Evolutionary conservation across 92 coral and sea anemone species (phyloP).

Genomic region (Paragorgia papillata): DNA sequence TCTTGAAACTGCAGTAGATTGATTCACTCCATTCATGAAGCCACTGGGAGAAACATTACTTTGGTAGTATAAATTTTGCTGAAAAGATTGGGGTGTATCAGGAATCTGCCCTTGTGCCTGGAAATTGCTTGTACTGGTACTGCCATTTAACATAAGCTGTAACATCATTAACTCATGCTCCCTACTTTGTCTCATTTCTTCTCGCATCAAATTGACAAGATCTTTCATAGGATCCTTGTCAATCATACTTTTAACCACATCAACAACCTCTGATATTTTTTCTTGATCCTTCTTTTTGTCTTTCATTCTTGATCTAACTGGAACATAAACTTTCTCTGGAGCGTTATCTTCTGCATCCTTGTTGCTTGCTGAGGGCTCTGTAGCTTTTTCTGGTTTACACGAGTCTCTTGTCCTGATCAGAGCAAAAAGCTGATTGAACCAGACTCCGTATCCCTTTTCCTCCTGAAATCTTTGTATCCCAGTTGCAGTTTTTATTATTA

Average conservation of each 20-base stretch:
- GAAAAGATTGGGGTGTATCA: no score
- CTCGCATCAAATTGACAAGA: constrained; percentile 10
- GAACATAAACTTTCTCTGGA: no score
- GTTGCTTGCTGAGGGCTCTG: constrained; percentile 2
- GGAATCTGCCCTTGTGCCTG: no score
- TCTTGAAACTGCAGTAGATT: no score
- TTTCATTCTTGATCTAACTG: background rate
- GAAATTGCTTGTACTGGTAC: background rate
- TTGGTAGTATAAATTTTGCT: no score
- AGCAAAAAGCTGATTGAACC: constrained; percentile 8
- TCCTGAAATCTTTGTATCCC: background rate
- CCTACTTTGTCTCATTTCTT: constrained; percentile 17
- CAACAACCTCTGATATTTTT: constrained; percentile 15
- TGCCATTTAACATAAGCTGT: constrained; percentile 11
- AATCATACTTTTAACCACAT: background rate
- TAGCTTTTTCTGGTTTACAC: constrained; percentile 14
- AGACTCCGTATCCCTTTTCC: constrained; percentile 7
- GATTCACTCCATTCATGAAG: no score
- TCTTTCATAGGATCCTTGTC: constrained; percentile 9
- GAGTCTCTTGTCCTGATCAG: constrained; percentile 21
- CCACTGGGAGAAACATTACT: no score
- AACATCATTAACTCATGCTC: constrained; percentile 30
- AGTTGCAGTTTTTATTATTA: constrained; percentile 16
- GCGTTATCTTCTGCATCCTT: no score
- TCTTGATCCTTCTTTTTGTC: constrained; percentile 1